Evolutionary conservation across 2,113 vertebrate species (phyloP), one percentile per base, ranked within the genome.

Genomic region (Antechinus flavipes): DNA sequence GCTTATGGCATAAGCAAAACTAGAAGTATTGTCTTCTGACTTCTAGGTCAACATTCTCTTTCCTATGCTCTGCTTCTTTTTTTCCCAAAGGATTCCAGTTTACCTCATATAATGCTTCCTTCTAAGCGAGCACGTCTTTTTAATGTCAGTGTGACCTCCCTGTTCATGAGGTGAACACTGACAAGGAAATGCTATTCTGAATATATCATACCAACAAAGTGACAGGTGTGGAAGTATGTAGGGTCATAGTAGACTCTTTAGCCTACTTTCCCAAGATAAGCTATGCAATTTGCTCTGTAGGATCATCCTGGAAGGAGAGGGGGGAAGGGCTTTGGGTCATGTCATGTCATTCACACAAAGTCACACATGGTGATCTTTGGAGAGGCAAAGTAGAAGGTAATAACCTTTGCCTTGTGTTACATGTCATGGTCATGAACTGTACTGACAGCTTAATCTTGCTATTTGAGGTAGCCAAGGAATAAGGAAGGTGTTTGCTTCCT

Each of bases 141-240:
- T 22, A 19, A 84, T 90, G 49, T 93, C 91, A 50, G 61, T 96
- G 91, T 93, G 49, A 96, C 49, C 53, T 92, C 89, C 95, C 49
- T 90, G 84, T 53, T 94, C 58, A 35, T 68, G 58, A 68, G 11
- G 30, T 11, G 58, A 30, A 1, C 49, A n/a, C 58, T 92, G 3
- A 8, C 50, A 30, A 24, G 27, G 89, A 30, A 90, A 89, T 35
- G 91, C 27, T 68, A 14, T 35, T 68, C 24, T 68, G 58, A 27
- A 30, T 61, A 30, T 35, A 68, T 68, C 27, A 12, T 35, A 68
- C 58, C 58, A 8, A 35, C 11, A 68, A 35, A 30, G 58, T 68
- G 58, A 68, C 30, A 68, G 58, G 3, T 35, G 30, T 68, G 27
- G 30, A 89, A 90, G n/a, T 49, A 6, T n/a, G 89, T 92, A 96